Evolutionary conservation across 1,140 invertebrate genomes (phyloP).

Genomic region (Pectinophora gossypiella): DNA sequence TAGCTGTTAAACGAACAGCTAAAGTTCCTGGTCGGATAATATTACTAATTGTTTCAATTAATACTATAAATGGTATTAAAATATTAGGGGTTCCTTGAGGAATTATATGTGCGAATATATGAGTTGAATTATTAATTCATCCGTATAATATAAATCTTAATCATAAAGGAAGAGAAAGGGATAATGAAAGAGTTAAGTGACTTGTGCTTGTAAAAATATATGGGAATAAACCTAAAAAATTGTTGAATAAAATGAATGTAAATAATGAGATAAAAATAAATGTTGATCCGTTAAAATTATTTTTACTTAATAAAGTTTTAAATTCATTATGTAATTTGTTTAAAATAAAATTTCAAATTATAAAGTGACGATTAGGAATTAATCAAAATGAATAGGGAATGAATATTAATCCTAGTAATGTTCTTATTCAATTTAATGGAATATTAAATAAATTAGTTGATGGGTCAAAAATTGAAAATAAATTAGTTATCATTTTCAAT

Average conservation of each 20-base stretch:
- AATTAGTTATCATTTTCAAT: conserved; percentile 76
- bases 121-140: conserved; percentile 74
- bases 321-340: conserved; percentile 71
- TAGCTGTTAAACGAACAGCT: conserved; percentile 78
- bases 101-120: conserved; percentile 79
- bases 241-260: conserved; percentile 77
- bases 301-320: conserved; percentile 65
- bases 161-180: conserved; percentile 77
- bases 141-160: conserved; percentile 77
- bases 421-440: conserved; percentile 76
- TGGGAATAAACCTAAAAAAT: conserved; percentile 80
- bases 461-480: conserved; percentile 76
- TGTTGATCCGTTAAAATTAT: conserved; percentile 58
- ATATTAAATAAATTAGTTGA: conserved; percentile 57
- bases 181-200: conserved; percentile 76
- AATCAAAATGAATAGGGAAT: conserved; percentile 68
- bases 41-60: conserved; percentile 78
- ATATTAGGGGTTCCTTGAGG: conserved; percentile 76
- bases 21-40: conserved; percentile 79
- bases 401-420: conserved; percentile 64
- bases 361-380: conserved; percentile 64
- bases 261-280: conserved; percentile 76
- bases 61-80: conserved; percentile 76
- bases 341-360: conserved; percentile 65
- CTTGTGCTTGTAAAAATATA: conserved; percentile 81